These are phyloP conservation scores for Diorhabda sublineata DNA, from an alignment of 1,140 invertebrate species.

Conservation along the genomic window DNA sequence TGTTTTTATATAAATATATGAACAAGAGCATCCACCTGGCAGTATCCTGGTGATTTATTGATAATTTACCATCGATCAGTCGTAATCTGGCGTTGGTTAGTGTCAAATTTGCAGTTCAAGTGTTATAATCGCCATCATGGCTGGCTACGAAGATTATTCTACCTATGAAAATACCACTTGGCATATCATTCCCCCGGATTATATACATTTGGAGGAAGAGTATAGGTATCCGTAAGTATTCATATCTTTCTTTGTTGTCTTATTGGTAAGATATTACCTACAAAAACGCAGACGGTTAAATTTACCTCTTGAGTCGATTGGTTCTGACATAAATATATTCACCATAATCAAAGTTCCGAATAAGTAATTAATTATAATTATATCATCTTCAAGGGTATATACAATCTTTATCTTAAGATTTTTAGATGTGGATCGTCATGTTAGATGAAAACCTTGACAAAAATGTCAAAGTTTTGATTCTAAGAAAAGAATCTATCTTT, in stretches of 20 bases:
- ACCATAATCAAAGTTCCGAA: not conserved
- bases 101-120: constrained; percentile 5
- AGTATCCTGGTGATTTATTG: constrained; percentile 27
- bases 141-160: constrained; percentile 34
- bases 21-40: constrained; percentile 25
- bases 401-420: no score
- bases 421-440: no score
- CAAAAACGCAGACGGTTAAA: not conserved
- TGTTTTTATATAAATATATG: constrained; percentile 33
- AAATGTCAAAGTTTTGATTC: no score
- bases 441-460: no score
- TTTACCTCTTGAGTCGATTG: not conserved
- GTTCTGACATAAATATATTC: not conserved
- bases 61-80: constrained; percentile 18
- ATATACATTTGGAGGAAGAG: constrained; percentile 60
- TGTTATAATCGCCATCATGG: constrained; percentile 23
- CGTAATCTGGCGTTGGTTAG: constrained; percentile 14
- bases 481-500: no score
- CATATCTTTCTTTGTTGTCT: not conserved
- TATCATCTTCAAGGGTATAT: no score
- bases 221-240: constrained; percentile 51
- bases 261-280: not conserved
- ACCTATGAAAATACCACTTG: constrained; percentile 59
- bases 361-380: no score
- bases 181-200: constrained; percentile 66